Evolutionary conservation across 2,888 invertebrate genomes (phyloP).

Genomic region (Lasioglossum lativentre): DNA sequence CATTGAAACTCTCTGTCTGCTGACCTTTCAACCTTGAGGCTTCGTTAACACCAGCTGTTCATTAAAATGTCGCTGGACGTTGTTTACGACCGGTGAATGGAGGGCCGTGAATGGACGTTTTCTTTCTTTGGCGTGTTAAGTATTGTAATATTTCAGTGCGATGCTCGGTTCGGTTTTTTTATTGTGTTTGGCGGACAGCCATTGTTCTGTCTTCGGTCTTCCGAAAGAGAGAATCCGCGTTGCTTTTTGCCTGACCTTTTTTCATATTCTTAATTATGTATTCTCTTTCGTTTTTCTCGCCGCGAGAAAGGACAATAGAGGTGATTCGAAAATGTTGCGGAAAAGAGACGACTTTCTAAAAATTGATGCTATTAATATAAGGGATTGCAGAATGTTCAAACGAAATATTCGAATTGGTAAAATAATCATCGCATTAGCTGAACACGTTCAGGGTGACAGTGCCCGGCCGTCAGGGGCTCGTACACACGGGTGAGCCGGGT

Average conservation of each 20-base stretch:
- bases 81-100: constrained; percentile 7
- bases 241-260: background rate
- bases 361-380: no score
- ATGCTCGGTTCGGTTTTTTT: background rate
- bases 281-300: background rate
- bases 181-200: background rate
- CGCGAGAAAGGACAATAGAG: background rate
- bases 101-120: background rate
- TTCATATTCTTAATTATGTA: no score
- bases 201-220: background rate
- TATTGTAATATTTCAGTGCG: background rate
- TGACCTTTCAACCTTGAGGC: background rate
- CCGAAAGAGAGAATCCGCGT: background rate
- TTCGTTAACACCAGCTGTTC: constrained; percentile 2
- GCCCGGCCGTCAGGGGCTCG: background rate
- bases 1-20: constrained; percentile 34
- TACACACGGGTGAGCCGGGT: background rate
- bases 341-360: background rate
- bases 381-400: no score
- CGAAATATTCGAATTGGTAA: background rate
- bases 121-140: background rate
- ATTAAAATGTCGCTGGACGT: background rate
- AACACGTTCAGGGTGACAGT: background rate
- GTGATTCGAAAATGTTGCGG: background rate
- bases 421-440: background rate